A percentile compares a stretch with the other conserved stretches of the same genome.
Evolutionary conservation across 2,888 invertebrate genomes (phyloP).

Genomic region (Crossocerus cetratus): DNA sequence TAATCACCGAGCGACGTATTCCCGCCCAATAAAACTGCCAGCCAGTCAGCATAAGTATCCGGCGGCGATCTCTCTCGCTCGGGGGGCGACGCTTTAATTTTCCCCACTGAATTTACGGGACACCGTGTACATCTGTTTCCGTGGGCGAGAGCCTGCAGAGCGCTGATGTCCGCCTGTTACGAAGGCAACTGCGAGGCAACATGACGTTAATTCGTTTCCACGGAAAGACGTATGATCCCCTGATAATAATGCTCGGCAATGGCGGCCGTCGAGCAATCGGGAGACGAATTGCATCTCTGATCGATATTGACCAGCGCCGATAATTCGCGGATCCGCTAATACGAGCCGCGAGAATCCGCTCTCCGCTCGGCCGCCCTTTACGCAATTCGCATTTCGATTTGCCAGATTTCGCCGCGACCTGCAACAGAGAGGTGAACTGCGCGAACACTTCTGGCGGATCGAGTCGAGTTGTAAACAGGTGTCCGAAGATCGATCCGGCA

Average conservation of each 20-base stretch:
- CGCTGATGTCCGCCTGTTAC: too few species aligned
- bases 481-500: too few species aligned
- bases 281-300: slow-evolving; percentile 2
- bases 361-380: too few species aligned
- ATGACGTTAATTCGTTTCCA: slow-evolving; percentile 59
- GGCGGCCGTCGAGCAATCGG: too few species aligned
- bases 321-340: slow-evolving; percentile 29
- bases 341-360: slow-evolving; percentile 15
- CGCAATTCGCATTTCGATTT: too few species aligned
- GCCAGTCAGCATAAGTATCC: slow-evolving; percentile 12
- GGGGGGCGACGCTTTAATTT: background rate
- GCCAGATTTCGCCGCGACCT: too few species aligned
- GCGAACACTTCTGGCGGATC: too few species aligned
- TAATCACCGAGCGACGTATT: slow-evolving; percentile 19
- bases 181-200: slow-evolving; percentile 36
- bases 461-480: too few species aligned
- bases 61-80: background rate
- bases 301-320: slow-evolving; percentile 36
- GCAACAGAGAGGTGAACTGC: too few species aligned
- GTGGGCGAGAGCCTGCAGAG: background rate
- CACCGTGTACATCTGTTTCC: slow-evolving; percentile 1
- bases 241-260: slow-evolving; percentile 43
- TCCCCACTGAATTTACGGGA: background rate
- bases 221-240: slow-evolving; percentile 54
- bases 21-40: slow-evolving; percentile 17